Evolutionary conservation across 1,140 invertebrate species (phyloP).

Genomic region (Bombus impatiens): DNA sequence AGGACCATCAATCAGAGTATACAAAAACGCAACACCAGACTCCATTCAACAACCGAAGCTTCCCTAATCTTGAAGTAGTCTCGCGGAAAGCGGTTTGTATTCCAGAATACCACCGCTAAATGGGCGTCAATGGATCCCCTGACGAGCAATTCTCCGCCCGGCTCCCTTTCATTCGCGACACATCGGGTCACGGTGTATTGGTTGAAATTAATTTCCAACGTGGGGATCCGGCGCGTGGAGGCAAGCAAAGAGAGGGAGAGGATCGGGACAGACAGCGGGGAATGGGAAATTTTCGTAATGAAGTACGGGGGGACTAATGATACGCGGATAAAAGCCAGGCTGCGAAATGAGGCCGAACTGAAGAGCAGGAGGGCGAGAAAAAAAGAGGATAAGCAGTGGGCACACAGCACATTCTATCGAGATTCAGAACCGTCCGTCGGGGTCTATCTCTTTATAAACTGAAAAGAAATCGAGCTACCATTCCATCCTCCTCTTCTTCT

Average conservation of each 20-base stretch:
- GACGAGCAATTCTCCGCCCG: conserved; percentile 27
- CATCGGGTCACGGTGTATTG: conserved; percentile 15
- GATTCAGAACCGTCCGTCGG: conserved; percentile 43
- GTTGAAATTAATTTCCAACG: conserved; percentile 39
- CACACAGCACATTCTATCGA: conserved; percentile 37
- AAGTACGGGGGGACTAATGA: conserved; percentile 53
- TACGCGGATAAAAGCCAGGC: conserved; percentile 50
- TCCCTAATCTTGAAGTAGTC: background rate
- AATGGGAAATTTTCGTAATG: conserved; percentile 47
- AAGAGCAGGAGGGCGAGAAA: conserved; percentile 22
- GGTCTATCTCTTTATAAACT: conserved; percentile 54
- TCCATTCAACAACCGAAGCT: background rate
- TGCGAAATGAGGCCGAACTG: conserved; percentile 44
- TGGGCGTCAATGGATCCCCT: conserved; percentile 23
- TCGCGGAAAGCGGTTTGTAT: background rate
- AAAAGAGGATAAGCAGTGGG: conserved; percentile 15
- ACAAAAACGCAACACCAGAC: background rate
- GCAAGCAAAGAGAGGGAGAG: background rate
- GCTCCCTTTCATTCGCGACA: background rate
- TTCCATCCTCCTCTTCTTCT: background rate
- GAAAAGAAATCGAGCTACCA: conserved; percentile 50
- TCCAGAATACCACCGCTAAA: background rate
- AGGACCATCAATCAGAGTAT: background rate
- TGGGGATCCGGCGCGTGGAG: background rate
- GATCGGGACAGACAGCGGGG: background rate